Base-by-base conservation (phyloP, 2,888 invertebrate genomes). In the Molorchus minor region DNA sequence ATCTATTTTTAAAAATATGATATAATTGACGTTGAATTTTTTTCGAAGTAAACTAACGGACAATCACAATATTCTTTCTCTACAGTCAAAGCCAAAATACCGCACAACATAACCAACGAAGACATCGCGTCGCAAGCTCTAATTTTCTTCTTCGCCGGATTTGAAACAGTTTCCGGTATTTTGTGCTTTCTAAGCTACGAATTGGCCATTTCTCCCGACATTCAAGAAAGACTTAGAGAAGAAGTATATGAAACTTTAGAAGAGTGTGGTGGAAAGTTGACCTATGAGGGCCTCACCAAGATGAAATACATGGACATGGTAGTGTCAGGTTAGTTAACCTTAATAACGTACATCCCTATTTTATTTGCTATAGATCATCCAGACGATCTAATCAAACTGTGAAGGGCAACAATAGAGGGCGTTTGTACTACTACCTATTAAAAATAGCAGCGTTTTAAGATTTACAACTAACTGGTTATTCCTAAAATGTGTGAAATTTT, bases 111-210 rank as follows among this genome's bases (percentile, higher is more conserved):
- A 74, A 51, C 75, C 88, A 13, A 45, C 12, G 8, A 10, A 0
- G 85, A 86, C 53, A 79, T 87, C 2, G 82, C 84, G 0, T 84
- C 86, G 0, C 86, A 87, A 73, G 82, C 81, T n/a, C 62, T 83
- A 1, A 61, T 82, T 1, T 84, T 84, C 75, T 83, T 83, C 72
- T 71, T 83, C 1, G 84, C 82, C 17, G 84, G 83, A 1, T 83
- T 81, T 61, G 84, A 84, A 33, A 79, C 82, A 0, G 77, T 80
- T 0, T 79, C 83, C 0, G 78, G 80, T 49, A 65, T 79, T 4
- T 75, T 83, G 65, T 79, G 80, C 0, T 86, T 86, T 59, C 70
- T 82, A 0, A 74, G 84, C 0, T 81, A 86, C 41, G 87, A 87
- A 71, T 69, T 88, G 17, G 85, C 86, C 21, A 45, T 84, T 2